Conservation (phyloP, 2,113 vertebrate genomes). For the Pampusana beccarii region DNA sequence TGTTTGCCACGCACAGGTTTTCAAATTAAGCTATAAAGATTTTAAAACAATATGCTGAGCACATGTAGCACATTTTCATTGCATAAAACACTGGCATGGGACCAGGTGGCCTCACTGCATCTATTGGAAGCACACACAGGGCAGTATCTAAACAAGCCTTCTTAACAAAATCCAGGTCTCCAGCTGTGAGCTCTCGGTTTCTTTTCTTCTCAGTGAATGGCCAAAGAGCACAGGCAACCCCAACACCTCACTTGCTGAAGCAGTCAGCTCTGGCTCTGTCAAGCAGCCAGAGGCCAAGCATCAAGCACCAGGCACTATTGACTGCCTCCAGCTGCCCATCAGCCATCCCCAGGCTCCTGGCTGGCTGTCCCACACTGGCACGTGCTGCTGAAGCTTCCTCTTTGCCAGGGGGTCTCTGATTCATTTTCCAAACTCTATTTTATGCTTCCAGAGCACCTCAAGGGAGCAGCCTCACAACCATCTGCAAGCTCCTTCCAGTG, state of each 20-base stretch:
- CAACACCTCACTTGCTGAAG: background rate
- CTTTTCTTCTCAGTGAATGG: background rate
- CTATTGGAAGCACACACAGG: background rate
- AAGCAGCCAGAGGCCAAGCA: background rate
- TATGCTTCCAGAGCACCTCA: background rate
- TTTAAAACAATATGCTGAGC: background rate
- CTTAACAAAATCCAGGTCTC: background rate
- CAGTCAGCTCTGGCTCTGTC: background rate
- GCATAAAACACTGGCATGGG: background rate
- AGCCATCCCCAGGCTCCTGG: background rate
- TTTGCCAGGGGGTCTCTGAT: background rate
- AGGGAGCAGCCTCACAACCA: background rate
- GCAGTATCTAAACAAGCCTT: background rate
- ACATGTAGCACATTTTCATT: background rate
- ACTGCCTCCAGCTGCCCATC: background rate
- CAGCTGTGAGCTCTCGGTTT: background rate
- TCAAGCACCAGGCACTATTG: rapidly evolving
- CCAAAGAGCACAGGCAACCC: background rate
- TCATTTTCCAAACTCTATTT: background rate
- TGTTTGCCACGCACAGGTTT: background rate
- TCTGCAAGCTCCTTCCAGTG: background rate
- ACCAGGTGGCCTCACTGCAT: background rate
- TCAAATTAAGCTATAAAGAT: background rate
- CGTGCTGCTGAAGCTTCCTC: background rate
- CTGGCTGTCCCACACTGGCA: background rate